Evolutionary conservation across 64 coral and sea anemone genomes (phyloP), one percentile per base, ranked within the genome.

Genomic region (Actinia equina): DNA sequence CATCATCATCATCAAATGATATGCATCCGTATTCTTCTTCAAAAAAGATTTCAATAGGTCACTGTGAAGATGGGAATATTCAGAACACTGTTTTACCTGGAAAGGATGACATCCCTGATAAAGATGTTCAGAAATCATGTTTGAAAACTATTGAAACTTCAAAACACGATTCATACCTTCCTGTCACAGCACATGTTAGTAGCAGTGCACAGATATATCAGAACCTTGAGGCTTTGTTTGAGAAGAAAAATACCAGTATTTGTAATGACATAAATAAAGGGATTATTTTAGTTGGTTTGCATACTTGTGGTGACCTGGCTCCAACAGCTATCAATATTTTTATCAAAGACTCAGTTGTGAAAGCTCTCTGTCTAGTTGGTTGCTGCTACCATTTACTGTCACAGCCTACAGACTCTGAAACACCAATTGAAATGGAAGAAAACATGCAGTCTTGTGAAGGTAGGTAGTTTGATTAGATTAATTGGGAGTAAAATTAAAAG

Each of bases 371-470:
- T 90, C 59, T 96, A 19, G 94, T 96, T 25, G 94, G 94, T n/a
- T 96, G 94, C 71, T 96, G 94, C 64, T 96, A 96, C 63, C 94
- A 96, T 69, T 84, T 96, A 56, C 88, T 96, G 18, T 80, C 84
- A 86, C 90, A 89, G 69, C 64, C 88, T 5, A 10, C 7, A 30
- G 0, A 13, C 52, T 49, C 14, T 20, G 41, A 81, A 44, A 49
- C 42, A 44, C 2, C 2, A 52, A 6, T 2, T 20, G 43, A 81
- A 45, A 74, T 27, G 7, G 69, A 74, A 30, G 69, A 74, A 74
- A 65, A 65, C 62, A 27, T 15, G 0, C 12, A 71, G 20, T 26
- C 13, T 12, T 27, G 23, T 49, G 42, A 81, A 78, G 76, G 76
- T 78, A 44, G 18, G 37, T 26, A 79, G 5, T n/a, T 37, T 37